phyloP scores from a whole-genome alignment of 2,113 vertebrate species.

The Ptyas mucosa region DNA sequence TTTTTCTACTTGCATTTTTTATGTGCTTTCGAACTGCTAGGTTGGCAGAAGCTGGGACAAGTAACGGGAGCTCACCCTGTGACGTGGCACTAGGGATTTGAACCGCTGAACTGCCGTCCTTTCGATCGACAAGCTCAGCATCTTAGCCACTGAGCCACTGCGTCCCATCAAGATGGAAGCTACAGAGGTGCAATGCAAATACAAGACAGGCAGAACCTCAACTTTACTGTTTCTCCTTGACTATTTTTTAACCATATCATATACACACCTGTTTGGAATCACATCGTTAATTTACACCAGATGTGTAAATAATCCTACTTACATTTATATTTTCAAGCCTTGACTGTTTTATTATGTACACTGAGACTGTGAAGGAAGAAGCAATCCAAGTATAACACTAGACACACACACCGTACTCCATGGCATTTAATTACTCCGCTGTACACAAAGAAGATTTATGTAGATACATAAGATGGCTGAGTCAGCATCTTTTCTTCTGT shows the following conservation, averaged over 20 bases:
- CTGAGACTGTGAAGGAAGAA: neutral
- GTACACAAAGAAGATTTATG: neutral
- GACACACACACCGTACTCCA: neutral
- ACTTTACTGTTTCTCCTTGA: neutral
- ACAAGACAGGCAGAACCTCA: neutral
- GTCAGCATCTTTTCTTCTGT: neutral
- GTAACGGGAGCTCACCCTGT: too few species aligned
- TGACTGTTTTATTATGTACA: neutral
- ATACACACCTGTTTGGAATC: neutral
- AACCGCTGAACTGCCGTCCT: too few species aligned
- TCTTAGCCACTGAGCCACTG: too few species aligned
- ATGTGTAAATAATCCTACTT: neutral
- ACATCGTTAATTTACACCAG: neutral
- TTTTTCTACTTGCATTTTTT: too few species aligned
- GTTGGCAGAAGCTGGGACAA: too few species aligned
- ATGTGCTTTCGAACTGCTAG: too few species aligned
- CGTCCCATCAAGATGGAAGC: neutral
- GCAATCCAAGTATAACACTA: neutral
- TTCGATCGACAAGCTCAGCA: too few species aligned
- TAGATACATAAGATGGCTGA: neutral
- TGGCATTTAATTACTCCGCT: neutral
- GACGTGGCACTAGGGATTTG: too few species aligned
- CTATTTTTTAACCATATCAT: neutral
- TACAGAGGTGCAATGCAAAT: neutral
- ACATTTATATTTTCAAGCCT: neutral